Evolutionary conservation across 1,140 invertebrate species (phyloP).

Genomic region (Drosophila punjabiensis): DNA sequence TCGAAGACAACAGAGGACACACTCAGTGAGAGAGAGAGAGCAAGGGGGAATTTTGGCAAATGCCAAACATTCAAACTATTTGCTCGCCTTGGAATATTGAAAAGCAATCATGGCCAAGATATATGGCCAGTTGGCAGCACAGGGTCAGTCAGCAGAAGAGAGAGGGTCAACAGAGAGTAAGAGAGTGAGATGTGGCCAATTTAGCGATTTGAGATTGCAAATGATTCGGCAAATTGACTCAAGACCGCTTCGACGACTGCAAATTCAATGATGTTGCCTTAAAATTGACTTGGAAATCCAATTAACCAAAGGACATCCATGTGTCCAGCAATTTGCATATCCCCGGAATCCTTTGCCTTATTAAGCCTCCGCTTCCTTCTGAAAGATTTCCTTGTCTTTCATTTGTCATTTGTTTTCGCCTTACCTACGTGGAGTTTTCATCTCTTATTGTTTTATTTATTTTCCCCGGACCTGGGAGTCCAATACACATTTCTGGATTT

Average conservation of each 20-base stretch:
- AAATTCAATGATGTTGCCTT: constrained; percentile 25
- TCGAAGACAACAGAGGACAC: constrained; percentile 13
- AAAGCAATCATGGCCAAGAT: constrained; percentile 59
- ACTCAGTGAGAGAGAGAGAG: not conserved
- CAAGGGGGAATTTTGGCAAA: constrained; percentile 42
- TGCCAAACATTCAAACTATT: constrained; percentile 49
- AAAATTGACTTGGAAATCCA: constrained; percentile 41
- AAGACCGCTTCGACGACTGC: constrained; percentile 15
- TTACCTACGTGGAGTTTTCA: constrained; percentile 7
- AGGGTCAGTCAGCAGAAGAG: constrained; percentile 12
- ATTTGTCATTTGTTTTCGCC: constrained; percentile 31
- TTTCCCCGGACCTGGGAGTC: not conserved
- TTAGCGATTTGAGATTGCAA: constrained; percentile 30
- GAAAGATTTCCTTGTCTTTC: constrained; percentile 33
- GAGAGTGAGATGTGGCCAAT: constrained; percentile 33
- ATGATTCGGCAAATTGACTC: constrained; percentile 47
- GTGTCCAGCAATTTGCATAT: constrained; percentile 30
- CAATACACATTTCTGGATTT: constrained; percentile 1
- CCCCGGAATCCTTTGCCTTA: not conserved
- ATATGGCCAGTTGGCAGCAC: constrained; percentile 51
- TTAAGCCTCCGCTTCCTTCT: constrained; percentile 9
- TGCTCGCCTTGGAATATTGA: constrained; percentile 49
- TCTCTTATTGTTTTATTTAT: constrained; percentile 10
- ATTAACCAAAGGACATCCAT: constrained; percentile 16
- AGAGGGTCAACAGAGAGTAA: not conserved